Percentiles rank a stretch among this genome's conserved stretches.
These are phyloP conservation scores for Latrodectus geometricus DNA, from an alignment of 1,140 invertebrate genomes.

Conservation along the genomic window DNA sequence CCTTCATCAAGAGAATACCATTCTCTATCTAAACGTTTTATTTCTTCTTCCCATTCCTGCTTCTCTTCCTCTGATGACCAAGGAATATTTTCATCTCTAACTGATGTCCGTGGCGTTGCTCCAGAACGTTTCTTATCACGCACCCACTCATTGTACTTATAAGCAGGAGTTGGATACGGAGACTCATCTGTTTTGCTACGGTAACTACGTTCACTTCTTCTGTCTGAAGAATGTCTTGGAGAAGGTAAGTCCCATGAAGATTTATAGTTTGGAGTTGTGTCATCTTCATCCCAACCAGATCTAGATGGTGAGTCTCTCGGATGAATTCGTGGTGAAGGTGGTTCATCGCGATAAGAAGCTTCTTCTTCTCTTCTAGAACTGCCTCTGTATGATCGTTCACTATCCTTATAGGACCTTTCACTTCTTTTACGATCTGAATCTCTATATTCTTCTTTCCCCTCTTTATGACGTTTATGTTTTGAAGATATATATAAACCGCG, in stretches of 20 bases:
- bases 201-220: conserved; percentile 62
- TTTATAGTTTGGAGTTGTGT: conserved; percentile 22
- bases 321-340: conserved; percentile 49
- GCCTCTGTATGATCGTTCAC: conserved; percentile 53
- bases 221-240: conserved; percentile 71
- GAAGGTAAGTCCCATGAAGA: conserved; percentile 95
- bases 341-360: conserved; percentile 47
- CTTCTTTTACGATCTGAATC: conserved; percentile 18
- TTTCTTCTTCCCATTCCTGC: conserved; percentile 76
- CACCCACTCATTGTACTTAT: conserved; percentile 86
- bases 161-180: conserved; percentile 83
- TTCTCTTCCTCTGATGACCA: conserved; percentile 51
- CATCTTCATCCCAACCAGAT: conserved; percentile 55
- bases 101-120: conserved; percentile 66
- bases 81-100: conserved; percentile 46
- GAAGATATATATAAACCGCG: conserved; percentile 72
- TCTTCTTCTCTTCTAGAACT: conserved; percentile 13
- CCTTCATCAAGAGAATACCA: conserved; percentile 95
- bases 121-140: conserved; percentile 75
- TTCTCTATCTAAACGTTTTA: conserved; percentile 91
- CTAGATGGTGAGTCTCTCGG: conserved; percentile 56
- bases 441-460: conserved; percentile 62
- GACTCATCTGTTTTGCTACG: conserved; percentile 70
- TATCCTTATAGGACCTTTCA: conserved; percentile 62
- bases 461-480: conserved; percentile 66